These are phyloP conservation scores for Petroica traversi DNA, from an alignment of 2,113 vertebrate species.

Conservation along the genomic window DNA sequence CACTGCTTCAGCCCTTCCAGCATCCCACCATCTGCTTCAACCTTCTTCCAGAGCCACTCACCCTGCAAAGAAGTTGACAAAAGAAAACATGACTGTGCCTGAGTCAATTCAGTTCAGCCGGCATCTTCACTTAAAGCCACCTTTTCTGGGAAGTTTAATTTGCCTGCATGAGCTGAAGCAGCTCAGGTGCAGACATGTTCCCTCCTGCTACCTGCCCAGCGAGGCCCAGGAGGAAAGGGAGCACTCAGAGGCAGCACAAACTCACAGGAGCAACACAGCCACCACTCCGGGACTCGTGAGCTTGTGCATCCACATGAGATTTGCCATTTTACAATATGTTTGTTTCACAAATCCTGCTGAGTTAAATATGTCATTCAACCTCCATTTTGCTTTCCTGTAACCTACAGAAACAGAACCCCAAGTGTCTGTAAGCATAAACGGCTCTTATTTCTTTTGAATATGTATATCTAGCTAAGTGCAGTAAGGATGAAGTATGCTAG, in stretches of 20 bases:
- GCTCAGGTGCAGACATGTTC: not conserved
- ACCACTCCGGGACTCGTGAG: rapidly evolving
- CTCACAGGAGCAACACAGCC: not conserved
- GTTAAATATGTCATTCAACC: not conserved
- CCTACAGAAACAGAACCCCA: not conserved
- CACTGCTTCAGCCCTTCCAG: conserved; percentile 7
- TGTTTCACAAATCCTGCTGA: not conserved
- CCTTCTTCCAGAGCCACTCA: not conserved
- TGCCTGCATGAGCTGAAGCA: not conserved
- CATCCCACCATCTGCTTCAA: conserved; percentile 47
- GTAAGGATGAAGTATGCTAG: not conserved
- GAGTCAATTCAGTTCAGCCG: not conserved
- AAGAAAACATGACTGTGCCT: not conserved
- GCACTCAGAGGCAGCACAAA: not conserved
- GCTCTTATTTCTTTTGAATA: not conserved
- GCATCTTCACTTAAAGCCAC: not conserved
- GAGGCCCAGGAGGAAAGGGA: not conserved
- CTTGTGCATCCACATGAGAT: not conserved
- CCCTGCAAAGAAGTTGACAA: conserved; percentile 23
- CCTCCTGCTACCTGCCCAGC: not conserved
- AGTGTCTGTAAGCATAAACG: not conserved
- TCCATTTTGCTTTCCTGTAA: not conserved
- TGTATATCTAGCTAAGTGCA: not conserved
- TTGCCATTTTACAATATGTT: not conserved
- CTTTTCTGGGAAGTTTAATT: not conserved